Evolutionary conservation across 2,797 vertebrate genomes (phyloP).

Genomic region (Sebastiscus albofasciatus): DNA sequence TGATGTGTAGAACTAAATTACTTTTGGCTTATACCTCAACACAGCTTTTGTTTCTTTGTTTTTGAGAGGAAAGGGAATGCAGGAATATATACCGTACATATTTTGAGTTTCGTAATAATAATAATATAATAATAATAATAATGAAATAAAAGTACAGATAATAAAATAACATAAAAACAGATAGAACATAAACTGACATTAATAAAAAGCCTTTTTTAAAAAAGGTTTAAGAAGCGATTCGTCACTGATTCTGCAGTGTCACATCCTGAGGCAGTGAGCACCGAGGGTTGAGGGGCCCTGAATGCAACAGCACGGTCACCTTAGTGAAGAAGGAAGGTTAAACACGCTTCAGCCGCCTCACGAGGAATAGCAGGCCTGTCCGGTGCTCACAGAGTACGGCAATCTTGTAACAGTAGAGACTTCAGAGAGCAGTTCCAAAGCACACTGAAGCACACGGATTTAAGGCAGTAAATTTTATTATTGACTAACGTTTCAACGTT

Average conservation of each 20-base stretch:
- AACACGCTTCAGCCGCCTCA: no score
- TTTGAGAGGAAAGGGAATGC: background rate
- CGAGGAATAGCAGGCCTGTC: no score
- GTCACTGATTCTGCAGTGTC: background rate
- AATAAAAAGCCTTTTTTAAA: background rate
- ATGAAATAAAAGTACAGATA: background rate
- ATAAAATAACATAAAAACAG: background rate
- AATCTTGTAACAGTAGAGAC: no score
- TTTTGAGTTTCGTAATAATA: background rate
- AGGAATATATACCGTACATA: background rate
- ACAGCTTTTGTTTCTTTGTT: background rate
- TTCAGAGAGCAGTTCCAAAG: no score
- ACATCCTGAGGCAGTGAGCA: background rate
- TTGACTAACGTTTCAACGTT: rapidly evolving
- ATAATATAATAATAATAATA: background rate
- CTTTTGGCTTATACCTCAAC: background rate
- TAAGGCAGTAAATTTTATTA: no score
- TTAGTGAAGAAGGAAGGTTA: no score
- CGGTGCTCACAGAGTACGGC: no score
- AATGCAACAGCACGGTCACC: no score
- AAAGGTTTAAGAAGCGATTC: background rate
- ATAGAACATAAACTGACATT: background rate
- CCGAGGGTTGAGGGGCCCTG: no score
- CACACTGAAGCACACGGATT: no score
- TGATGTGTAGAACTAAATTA: background rate